Evolutionary conservation across 2,113 vertebrate genomes (phyloP), one percentile per base, ranked within the genome.

Genomic region (Leptobrachium ailaonicum): DNA sequence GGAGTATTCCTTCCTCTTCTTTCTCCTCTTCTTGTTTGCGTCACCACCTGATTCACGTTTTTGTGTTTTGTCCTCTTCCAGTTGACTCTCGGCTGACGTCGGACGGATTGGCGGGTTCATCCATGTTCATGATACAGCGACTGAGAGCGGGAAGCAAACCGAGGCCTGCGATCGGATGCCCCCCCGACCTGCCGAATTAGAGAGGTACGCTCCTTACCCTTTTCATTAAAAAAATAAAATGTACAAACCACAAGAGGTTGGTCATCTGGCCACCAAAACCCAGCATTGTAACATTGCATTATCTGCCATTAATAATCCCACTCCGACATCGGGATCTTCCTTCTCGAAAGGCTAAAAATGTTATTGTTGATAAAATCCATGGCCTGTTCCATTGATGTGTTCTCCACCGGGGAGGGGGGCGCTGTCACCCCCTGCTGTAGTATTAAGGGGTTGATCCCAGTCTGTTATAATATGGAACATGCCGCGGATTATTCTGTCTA

Each of bases 131-230:
- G 71, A 80, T 41, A 66, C 62, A 7, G 78, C 63, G 14, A 88
- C 81, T 85, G 66, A 83, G 78, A 60, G 66, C 77, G 84, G 87
- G 86, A 92, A 87, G 89, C 86, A 91, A 88, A 86, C 75, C 80
- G 87, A 84, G 77, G 77, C 87, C 82, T 85, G 84, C 73, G 0
- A 84, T 84, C 87, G 86, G 83, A 87, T 82, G 8, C 83, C 84
- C 84, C 89, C 84, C 84, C 89, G 86, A 89, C 87, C 89, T 83
- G 82, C 88, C 86, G 73, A 88, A 84, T 53, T 92, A 87, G 90
- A 90, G 84, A 92, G 89, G 90, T 92, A 91, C 85, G 2, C 1
- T 84, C 71, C 88, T 41, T 80, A 88, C 86, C 88, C 86, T 80
- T 88, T 72, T n/a, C 41, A 86, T 86, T 84, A 32, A 69, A 85